phyloP scores from a whole-genome alignment of 2,113 vertebrate species.

The Verasper variegatus region DNA sequence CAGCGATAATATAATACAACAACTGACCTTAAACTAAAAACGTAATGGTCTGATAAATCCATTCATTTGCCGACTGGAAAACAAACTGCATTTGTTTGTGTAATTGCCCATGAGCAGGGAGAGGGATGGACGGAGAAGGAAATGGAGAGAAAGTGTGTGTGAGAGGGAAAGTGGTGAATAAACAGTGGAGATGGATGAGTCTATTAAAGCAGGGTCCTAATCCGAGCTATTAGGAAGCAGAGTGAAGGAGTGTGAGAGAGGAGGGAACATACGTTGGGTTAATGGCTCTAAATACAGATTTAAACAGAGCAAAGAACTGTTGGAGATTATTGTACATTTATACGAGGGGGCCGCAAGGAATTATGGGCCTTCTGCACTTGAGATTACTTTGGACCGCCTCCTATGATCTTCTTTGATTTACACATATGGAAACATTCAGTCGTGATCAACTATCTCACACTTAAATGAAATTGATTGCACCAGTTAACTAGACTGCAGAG shows the following conservation, averaged over 20 bases:
- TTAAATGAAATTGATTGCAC: too few relatives aligned
- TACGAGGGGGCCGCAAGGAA: conserved; percentile 23
- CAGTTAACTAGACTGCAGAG: too few relatives aligned
- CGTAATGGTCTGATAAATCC: conserved; percentile 56
- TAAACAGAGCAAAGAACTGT: conserved; percentile 45
- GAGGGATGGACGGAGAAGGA: conserved; percentile 47
- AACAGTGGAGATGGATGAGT: conserved; percentile 78
- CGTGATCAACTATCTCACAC: neutral
- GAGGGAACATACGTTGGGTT: conserved; percentile 62
- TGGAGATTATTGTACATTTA: conserved; percentile 61
- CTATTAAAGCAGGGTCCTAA: conserved; percentile 72
- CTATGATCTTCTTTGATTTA: conserved; percentile 8
- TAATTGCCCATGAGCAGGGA: conserved; percentile 77
- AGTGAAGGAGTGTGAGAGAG: conserved; percentile 62
- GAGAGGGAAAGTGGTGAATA: conserved; percentile 60
- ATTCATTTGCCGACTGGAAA: conserved; percentile 62
- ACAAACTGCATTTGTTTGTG: conserved; percentile 78
- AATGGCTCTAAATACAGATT: conserved; percentile 73
- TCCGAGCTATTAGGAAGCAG: conserved; percentile 75
- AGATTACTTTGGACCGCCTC: conserved; percentile 6
- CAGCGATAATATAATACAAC: conserved; percentile 49
- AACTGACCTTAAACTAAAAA: conserved; percentile 65
- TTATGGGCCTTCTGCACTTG: conserved; percentile 22
- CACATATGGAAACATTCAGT: neutral
- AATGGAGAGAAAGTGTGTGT: conserved; percentile 4